Base-by-base conservation (phyloP, 2,797 vertebrate genomes). In the Squalus acanthias region DNA sequence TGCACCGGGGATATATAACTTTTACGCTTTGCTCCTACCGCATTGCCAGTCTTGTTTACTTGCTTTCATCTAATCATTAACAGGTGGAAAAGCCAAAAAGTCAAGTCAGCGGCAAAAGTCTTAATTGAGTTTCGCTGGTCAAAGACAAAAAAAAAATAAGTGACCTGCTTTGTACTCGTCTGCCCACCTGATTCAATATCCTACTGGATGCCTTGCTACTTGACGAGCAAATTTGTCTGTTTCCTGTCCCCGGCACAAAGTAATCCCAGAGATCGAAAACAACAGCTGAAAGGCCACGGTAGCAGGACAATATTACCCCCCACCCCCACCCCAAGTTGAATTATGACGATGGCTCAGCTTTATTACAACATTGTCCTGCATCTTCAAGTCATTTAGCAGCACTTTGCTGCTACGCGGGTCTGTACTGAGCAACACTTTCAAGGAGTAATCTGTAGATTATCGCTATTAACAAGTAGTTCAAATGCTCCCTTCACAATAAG, bases 181-280 rank as follows among this genome's bases (percentile, higher is more conserved):
- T 97, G 97, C 96, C 96, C 97, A 97, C 97, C 97, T 97, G 98
- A 97, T 97, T 96, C 97, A 96, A 97, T 96, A 97, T 97, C 97
- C 97, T 96, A 96, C 97, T 97, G 97, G 76, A 87, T 98, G 97
- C 96, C 97, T 97, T 97, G 97, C 96, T 96, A 97, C 96, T 96
- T 97, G 96, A 97, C 53, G 93, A 97, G 96, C 97, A 96, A 97
- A 97, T 98, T 97, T 69, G 97, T 98, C 98, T 97, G 97, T 97
- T 97, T 97, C 97, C 97, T 97, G 97, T 97, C 98, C 97, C 98
- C 97, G 98, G 98, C 97, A 98, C 98, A 98, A 57, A 98, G 98
- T 98, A 98, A 97, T 96, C 97, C 96, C 97, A 95, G 96, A 98
- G 98, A 99, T 97, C 98, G 98, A 98, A 98, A 98, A 98, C 98